These are phyloP conservation scores for Junonia oenone DNA, from an alignment of 2,888 invertebrate species.

Conservation along the genomic window DNA sequence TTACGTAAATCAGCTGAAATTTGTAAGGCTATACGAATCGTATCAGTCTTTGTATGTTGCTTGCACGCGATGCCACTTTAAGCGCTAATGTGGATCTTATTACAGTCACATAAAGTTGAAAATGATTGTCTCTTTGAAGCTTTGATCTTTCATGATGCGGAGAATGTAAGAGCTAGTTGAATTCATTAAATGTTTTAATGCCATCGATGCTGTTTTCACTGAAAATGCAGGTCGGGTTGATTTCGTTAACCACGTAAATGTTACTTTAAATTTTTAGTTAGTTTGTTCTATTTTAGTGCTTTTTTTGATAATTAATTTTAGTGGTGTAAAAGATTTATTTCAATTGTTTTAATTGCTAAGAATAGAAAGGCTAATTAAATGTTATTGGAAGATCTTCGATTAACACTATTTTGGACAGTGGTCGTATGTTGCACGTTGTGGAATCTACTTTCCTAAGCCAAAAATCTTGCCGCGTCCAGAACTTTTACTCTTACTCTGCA, in stretches of 20 bases:
- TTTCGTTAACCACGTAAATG: neutral
- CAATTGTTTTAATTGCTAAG: no score
- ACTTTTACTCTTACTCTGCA: no score
- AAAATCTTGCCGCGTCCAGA: no score
- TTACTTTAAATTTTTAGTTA: neutral
- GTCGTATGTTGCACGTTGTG: no score
- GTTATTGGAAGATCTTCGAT: no score
- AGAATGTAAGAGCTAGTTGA: slow-evolving; percentile 14
- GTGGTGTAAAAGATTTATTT: neutral
- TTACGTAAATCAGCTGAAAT: slow-evolving; percentile 26
- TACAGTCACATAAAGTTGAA: slow-evolving; percentile 2
- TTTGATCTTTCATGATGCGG: slow-evolving; percentile 9
- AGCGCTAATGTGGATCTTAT: slow-evolving; percentile 4
- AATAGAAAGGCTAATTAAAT: no score
- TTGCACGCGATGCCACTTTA: slow-evolving; percentile 18
- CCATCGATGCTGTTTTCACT: slow-evolving; percentile 18
- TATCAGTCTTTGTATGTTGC: slow-evolving; percentile 13
- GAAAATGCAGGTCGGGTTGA: slow-evolving; percentile 14
- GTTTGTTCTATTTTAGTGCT: neutral
- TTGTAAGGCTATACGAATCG: slow-evolving; percentile 19
- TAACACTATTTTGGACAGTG: no score
- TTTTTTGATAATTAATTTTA: neutral
- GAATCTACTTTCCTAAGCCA: no score
- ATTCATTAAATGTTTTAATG: slow-evolving; percentile 15
- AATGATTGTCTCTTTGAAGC: neutral